Conservation (phyloP, 2,797 vertebrate species). For the Labroides dimidiatus region DNA sequence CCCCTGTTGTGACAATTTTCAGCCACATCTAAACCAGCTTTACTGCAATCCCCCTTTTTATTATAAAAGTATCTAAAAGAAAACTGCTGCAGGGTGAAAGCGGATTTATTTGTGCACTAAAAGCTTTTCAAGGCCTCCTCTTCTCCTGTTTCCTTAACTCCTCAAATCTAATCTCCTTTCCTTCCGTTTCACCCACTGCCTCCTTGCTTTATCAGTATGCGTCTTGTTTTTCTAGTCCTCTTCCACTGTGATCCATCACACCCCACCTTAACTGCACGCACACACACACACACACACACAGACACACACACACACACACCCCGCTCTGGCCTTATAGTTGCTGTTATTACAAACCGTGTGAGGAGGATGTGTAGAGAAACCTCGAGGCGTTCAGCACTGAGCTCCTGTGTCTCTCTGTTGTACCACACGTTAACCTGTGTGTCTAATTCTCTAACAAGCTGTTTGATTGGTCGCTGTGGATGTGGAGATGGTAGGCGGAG, state of each 20-base stretch:
- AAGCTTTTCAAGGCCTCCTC: constrained; percentile 5
- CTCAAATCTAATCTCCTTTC: background rate
- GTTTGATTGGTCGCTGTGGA: constrained; percentile 29
- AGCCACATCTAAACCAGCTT: background rate
- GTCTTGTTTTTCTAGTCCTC: constrained; percentile 8
- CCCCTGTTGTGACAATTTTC: background rate
- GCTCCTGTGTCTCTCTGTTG: constrained; percentile 47
- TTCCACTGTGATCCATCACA: background rate
- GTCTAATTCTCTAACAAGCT: constrained; percentile 43
- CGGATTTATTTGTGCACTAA: background rate
- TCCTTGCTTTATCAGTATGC: too few relatives aligned
- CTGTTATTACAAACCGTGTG: constrained; percentile 43
- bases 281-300: background rate
- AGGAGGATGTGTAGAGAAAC: constrained; percentile 40
- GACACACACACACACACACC: constrained; percentile 1
- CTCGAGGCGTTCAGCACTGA: constrained; percentile 44
- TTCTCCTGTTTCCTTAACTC: background rate
- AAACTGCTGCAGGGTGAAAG: background rate
- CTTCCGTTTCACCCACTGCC: background rate
- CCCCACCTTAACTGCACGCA: background rate
- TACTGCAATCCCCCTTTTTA: background rate
- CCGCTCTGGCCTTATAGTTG: constrained; percentile 33
- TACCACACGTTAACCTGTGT: constrained; percentile 57
- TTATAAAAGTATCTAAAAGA: background rate
- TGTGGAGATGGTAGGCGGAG: constrained; percentile 58